phyloP scores from a whole-genome alignment of 2,797 vertebrate species.

The Molossus molossus region DNA sequence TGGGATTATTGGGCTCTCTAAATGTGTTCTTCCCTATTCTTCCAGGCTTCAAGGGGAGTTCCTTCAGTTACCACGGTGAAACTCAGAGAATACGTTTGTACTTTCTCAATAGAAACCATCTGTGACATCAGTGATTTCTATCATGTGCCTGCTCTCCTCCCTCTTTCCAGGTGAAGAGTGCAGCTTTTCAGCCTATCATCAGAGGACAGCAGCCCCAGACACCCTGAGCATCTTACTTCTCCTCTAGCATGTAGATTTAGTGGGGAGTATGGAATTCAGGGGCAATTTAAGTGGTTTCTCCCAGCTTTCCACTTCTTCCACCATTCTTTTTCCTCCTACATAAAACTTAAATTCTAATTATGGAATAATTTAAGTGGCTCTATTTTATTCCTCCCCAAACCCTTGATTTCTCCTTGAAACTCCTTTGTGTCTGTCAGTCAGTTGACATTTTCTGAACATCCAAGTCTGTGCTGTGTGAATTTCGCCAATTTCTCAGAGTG shows the following conservation, averaged over 20 bases:
- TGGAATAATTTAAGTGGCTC: slow-evolving; percentile 24
- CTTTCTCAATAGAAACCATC: background rate
- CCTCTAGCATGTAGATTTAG: background rate
- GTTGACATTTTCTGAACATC: slow-evolving; percentile 53
- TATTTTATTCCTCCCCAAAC: slow-evolving; percentile 41
- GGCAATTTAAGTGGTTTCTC: background rate
- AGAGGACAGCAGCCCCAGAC: background rate
- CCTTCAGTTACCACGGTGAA: background rate
- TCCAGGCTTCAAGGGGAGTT: background rate
- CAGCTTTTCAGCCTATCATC: background rate
- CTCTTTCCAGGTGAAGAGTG: background rate
- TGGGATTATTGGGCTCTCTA: background rate
- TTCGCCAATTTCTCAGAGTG: slow-evolving; percentile 54
- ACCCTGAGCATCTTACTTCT: background rate
- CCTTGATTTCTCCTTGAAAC: slow-evolving; percentile 73
- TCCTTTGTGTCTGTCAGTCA: slow-evolving; percentile 60
- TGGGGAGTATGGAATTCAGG: background rate
- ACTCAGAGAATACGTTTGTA: background rate
- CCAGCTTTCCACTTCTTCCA: slow-evolving; percentile 13
- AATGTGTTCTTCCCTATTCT: background rate
- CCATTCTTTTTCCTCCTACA: slow-evolving; percentile 9
- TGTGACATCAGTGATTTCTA: background rate
- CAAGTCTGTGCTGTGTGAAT: slow-evolving; percentile 37
- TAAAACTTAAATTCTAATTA: slow-evolving; percentile 69
- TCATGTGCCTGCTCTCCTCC: background rate